Percentiles rank a stretch among this genome's conserved stretches.
These are phyloP conservation scores for Tauraco hartlaubi DNA, from an alignment of 2,797 vertebrate genomes.

Conservation along the genomic window DNA sequence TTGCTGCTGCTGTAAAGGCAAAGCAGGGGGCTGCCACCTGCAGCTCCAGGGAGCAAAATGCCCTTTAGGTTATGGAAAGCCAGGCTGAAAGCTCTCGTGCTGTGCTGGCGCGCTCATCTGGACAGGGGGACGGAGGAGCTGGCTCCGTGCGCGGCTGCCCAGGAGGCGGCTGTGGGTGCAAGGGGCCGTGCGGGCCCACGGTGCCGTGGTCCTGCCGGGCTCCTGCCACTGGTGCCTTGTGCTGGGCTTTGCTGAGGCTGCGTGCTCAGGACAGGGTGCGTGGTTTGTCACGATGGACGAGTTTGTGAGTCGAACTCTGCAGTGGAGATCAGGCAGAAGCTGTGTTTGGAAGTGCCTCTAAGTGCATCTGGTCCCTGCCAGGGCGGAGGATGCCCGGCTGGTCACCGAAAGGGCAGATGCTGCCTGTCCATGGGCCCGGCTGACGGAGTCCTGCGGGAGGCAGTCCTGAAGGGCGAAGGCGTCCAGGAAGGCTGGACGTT, in stretches of 20 bases:
- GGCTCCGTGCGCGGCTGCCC: fast-evolving
- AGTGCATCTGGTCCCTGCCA: neutral
- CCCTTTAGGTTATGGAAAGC: too few relatives aligned
- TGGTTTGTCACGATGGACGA: neutral
- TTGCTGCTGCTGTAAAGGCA: neutral
- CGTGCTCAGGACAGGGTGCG: neutral
- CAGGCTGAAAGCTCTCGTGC: fast-evolving
- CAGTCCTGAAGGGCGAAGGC: neutral
- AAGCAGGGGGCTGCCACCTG: neutral
- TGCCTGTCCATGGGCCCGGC: too few relatives aligned
- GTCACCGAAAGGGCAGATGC: neutral
- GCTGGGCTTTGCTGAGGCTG: neutral
- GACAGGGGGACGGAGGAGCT: neutral
- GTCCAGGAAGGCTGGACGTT: neutral
- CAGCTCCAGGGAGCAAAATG: neutral
- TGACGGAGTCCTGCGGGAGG: neutral
- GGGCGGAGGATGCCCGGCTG: neutral
- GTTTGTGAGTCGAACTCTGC: neutral
- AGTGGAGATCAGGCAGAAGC: neutral
- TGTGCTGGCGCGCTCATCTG: fast-evolving
- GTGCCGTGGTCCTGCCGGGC: neutral
- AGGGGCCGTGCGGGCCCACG: fast-evolving
- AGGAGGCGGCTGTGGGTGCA: fast-evolving
- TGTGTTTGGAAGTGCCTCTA: neutral
- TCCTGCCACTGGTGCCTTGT: neutral